These are phyloP conservation scores for Baryphthengus martii DNA, from an alignment of 2,113 vertebrate genomes.

Conservation along the genomic window DNA sequence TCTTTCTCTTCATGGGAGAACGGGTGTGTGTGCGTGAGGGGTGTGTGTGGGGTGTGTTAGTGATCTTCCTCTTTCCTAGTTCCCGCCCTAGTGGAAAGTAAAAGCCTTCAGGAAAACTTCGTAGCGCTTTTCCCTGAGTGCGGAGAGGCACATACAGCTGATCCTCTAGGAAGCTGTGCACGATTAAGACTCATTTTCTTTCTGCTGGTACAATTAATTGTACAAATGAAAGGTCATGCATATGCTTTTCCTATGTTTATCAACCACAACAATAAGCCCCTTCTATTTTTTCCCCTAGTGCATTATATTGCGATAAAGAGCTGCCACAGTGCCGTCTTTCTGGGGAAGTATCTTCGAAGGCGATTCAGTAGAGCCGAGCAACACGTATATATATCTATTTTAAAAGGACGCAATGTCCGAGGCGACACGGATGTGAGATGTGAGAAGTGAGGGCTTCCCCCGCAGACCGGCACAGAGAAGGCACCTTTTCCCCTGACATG, in stretches of 20 bases:
- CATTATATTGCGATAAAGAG: not conserved
- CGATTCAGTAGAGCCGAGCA: not conserved
- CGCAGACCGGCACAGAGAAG: accelerated
- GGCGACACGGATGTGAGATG: not conserved
- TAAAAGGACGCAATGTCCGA: not conserved
- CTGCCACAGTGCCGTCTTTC: not conserved
- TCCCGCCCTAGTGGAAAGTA: not conserved
- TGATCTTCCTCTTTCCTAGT: not conserved
- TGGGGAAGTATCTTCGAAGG: not conserved
- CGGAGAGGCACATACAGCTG: slow-evolving; percentile 1
- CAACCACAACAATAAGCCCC: slow-evolving; percentile 39
- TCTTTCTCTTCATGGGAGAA: not conserved
- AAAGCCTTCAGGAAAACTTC: slow-evolving; percentile 25
- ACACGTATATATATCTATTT: not conserved
- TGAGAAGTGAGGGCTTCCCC: not conserved
- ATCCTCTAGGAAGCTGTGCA: slow-evolving; percentile 47
- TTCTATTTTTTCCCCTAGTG: slow-evolving; percentile 6
- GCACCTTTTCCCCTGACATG: accelerated
- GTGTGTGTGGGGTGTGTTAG: too few relatives aligned
- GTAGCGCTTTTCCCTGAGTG: not conserved
- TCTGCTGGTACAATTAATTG: slow-evolving; percentile 56
- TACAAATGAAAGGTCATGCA: slow-evolving; percentile 57
- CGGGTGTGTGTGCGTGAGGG: too few relatives aligned
- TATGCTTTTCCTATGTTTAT: slow-evolving; percentile 55
- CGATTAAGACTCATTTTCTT: slow-evolving; percentile 50